Conservation (phyloP, 2,888 invertebrate species). For the Xanthia icteritia region DNA sequence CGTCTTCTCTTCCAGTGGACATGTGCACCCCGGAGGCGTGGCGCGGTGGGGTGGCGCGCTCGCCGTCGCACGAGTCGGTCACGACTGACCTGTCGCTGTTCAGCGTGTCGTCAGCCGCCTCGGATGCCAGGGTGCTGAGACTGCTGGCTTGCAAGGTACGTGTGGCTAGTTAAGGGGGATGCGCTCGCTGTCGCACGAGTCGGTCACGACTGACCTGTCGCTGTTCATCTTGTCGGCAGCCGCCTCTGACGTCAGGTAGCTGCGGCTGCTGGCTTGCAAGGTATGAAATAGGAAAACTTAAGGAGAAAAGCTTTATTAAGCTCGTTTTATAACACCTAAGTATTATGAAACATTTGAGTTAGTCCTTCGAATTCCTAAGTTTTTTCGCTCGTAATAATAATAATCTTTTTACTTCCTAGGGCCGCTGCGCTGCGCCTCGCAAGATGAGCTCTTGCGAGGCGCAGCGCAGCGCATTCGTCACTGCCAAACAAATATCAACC, state of each 20-base stretch:
- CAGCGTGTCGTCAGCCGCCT: constrained; percentile 92
- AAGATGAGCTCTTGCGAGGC: no score
- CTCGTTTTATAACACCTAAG: no score
- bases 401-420: neutral
- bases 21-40: constrained; percentile 83
- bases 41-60: constrained; percentile 89
- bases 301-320: no score
- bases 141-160: constrained; percentile 80
- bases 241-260: constrained; percentile 84
- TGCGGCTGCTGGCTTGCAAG: constrained; percentile 78
- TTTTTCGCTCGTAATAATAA: neutral
- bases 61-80: constrained; percentile 96
- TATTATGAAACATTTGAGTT: neutral
- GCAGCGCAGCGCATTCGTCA: no score
- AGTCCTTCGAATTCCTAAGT: neutral
- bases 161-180: constrained; percentile 73
- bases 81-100: constrained; percentile 95
- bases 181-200: constrained; percentile 95
- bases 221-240: constrained; percentile 94
- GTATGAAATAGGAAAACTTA: no score
- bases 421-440: no score
- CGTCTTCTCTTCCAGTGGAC: constrained; percentile 84
- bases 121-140: constrained; percentile 84
- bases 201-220: constrained; percentile 95
- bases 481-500: no score